A percentile compares a stretch with the other conserved stretches of the same genome.
Conservation (phyloP, 2,888 invertebrate genomes). For the Blastobasis adustella region DNA sequence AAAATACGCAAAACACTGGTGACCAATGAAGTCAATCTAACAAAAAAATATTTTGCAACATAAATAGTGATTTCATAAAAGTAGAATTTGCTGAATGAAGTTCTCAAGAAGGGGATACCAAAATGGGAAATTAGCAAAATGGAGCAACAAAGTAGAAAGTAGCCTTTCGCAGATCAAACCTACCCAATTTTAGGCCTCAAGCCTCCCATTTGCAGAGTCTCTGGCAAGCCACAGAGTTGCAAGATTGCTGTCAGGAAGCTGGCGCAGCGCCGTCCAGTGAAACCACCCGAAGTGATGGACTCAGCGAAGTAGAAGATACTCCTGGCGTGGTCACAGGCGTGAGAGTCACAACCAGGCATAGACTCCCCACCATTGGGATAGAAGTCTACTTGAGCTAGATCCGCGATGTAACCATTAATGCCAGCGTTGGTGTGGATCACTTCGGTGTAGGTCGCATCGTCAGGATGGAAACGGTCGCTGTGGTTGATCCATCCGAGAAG, state of each 20-base stretch:
- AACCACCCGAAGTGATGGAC: constrained; percentile 37
- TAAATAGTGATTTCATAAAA: no score
- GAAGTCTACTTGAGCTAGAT: constrained; percentile 41
- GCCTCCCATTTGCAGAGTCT: constrained; percentile 46
- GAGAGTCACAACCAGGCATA: neutral
- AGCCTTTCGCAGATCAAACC: constrained; percentile 7
- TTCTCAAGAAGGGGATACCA: no score
- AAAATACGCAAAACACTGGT: no score
- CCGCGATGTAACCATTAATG: constrained; percentile 38
- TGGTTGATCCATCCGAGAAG: constrained; percentile 47
- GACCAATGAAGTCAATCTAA: neutral
- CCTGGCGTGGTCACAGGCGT: constrained; percentile 42
- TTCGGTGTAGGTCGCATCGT: constrained; percentile 47
- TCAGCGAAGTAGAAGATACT: constrained; percentile 47
- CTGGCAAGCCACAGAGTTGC: constrained; percentile 31
- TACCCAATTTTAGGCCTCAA: constrained; percentile 44
- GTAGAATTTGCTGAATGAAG: no score
- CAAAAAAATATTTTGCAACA: neutral
- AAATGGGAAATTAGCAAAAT: no score
- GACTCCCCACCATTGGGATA: no score
- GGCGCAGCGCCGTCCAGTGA: constrained; percentile 41
- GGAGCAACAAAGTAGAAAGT: neutral
- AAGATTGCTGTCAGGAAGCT: constrained; percentile 41
- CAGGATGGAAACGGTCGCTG: constrained; percentile 33
- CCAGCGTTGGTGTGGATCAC: constrained; percentile 48